Conservation (phyloP, 1,140 invertebrate genomes). For the Thaumatotibia leucotreta region DNA sequence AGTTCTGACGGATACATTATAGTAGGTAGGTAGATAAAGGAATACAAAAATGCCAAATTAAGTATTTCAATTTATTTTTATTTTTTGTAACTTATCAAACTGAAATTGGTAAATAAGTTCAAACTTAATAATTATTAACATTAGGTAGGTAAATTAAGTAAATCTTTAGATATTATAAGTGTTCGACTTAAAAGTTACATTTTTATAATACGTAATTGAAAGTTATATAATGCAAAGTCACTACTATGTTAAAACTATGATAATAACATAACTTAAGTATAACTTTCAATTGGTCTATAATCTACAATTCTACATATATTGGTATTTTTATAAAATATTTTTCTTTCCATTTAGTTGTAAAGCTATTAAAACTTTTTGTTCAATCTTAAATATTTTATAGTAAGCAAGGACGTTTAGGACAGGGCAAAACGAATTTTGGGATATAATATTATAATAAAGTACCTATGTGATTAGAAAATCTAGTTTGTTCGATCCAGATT, state of each 20-base stretch:
- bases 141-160: too few species aligned
- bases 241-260: neutral
- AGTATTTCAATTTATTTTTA: neutral
- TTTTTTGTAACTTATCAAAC: neutral
- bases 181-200: neutral
- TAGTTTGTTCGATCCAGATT: too few species aligned
- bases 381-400: neutral
- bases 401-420: slow-evolving; percentile 42
- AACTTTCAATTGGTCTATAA: neutral
- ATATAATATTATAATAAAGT: neutral
- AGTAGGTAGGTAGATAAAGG: too few species aligned
- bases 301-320: neutral
- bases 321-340: neutral
- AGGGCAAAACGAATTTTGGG: slow-evolving; percentile 35
- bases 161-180: neutral
- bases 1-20: too few species aligned
- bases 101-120: neutral
- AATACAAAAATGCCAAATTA: too few species aligned
- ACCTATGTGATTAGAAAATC: too few species aligned
- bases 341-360: neutral
- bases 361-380: neutral
- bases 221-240: neutral
- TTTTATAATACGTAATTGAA: neutral
- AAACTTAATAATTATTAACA: neutral
- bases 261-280: neutral